A percentile compares a stretch with the other conserved stretches of the same genome.
phyloP scores from a whole-genome alignment of 2,797 vertebrate species.

The Champsocephalus gunnari region DNA sequence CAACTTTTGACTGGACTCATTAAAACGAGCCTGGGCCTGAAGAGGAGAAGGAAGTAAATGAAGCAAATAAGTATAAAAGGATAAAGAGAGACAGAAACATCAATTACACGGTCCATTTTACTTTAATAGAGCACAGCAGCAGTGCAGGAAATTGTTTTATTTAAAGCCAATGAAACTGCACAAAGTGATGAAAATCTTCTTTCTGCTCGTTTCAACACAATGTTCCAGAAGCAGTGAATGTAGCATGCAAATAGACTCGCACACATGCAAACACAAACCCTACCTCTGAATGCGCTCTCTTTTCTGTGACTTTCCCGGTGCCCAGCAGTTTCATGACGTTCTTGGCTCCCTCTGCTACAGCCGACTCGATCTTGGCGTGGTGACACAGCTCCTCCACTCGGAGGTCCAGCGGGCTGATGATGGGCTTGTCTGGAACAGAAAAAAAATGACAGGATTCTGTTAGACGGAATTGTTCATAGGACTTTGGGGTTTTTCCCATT shows the following conservation, averaged over 20 bases:
- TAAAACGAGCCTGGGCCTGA: conserved; percentile 96
- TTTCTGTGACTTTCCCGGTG: conserved; percentile 95
- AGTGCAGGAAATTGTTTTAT: conserved; percentile 19
- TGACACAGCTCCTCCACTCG: conserved; percentile 97
- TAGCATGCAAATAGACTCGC: neutral
- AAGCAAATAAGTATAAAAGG: neutral
- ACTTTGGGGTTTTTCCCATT: neutral
- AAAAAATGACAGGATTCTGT: neutral
- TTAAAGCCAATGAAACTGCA: conserved; percentile 14
- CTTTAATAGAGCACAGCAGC: conserved; percentile 20
- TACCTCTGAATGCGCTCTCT: conserved; percentile 96
- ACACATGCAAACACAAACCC: neutral
- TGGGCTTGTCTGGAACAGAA: conserved; percentile 88
- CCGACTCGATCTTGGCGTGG: conserved; percentile 97
- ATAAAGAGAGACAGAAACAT: conserved; percentile 12
- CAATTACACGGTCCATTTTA: conserved; percentile 31
- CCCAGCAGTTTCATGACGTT: conserved; percentile 98
- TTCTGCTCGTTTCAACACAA: neutral
- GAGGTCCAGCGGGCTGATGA: conserved; percentile 95
- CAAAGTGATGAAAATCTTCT: neutral
- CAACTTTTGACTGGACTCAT: conserved; percentile 96
- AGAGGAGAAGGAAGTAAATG: neutral
- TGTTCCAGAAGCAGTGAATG: neutral
- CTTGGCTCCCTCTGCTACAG: conserved; percentile 97
- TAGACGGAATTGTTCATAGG: neutral